Evolutionary conservation across 2,888 invertebrate genomes (phyloP), one percentile per base, ranked within the genome.

Genomic region (Euplexia lucipara): DNA sequence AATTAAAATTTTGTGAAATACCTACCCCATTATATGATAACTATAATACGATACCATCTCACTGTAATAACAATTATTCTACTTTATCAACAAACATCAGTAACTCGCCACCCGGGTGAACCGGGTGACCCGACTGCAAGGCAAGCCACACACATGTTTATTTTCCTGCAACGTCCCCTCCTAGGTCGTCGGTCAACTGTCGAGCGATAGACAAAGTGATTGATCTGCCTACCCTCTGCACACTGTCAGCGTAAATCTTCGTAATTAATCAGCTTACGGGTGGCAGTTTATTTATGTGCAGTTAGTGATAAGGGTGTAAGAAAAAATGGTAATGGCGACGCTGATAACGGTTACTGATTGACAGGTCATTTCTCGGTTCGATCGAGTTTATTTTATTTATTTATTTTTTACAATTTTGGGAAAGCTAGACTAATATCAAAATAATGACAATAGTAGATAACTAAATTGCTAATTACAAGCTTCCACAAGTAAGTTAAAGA

Each of bases 181-280:
- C 61, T 47, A 67, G 71, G 75, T 71, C 75, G 69, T 67, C 64
- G 78, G 81, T 82, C 80, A 80, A 62, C 69, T 61, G 74, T 51
- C 71, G 37, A n/a, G n/a, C 30, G 75, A 78, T 75, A 82, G 78
- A 79, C 83, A 79, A 72, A 30, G 80, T 87, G 87, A 87, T 87
- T 82, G 85, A 87, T 86, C 68, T 60, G 62, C 53, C 66, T 42
- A 67, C 74, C 82, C 80, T 64, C 56, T 32, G 67, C 14, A 10
- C 44, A 14, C 47, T 69, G 75, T 75, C 75, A 26, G 41, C 61
- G 76, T 75, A 70, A 79, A 70, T 75, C 73, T 58, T 71, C 42
- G 66, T 75, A 77, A 80, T 75, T 76, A 82, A 80, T 75, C 77
- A 82, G 62, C 20, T 45, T 48, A 68, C 45, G 68, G 49, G 64